Base-by-base conservation (phyloP, 2,797 vertebrate species). In the Lutra lutra region DNA sequence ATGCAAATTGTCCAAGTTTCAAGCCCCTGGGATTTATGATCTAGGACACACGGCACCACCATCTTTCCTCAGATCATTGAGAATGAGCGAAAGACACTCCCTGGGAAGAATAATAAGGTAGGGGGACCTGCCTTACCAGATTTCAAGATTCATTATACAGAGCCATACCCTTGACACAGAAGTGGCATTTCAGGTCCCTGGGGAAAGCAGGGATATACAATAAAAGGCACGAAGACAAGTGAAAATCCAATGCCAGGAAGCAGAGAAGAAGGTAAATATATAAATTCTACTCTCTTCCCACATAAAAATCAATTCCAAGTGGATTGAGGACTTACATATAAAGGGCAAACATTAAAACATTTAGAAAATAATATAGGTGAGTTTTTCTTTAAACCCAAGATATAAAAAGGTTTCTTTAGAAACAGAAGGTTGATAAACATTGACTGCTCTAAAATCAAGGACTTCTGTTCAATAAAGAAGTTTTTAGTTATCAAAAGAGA, bases 381-480 rank as follows among this genome's bases (percentile, higher is more conserved):
- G 25, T 51, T 48, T 60, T 90, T 95, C 66, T 86, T 78, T 72
- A 89, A 93, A 60, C 29, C 56, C 60, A 88, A 79, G 27, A 25
- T 46, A 72, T 70, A 43, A 40, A 79, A 89, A 10, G 3, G 20
- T 78, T 68, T 64, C 40, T 93, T 93, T 56, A 79, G 14, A 80
- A n/a, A 66, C 14, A 62, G 20, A 92, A 89, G 27, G 35, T 10
- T 58, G 46, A 88, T 60, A 62, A 89, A 92, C 70, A 23, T 29
- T 46, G 43, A 89, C 66, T 77, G 29, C 29, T 86, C 66, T 82
- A 64, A 93, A 93, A 86, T 94, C 75, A 86, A 92, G 84, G 85
- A 58, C 32, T 78, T 89, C 54, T 78, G 11, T 62, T 89, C 38
- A 97, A 87, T 89, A 82, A 92, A 72, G 54, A 91, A 64, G 43